Evolutionary conservation across 2,888 invertebrate genomes (phyloP), one percentile per base, ranked within the genome.

Genomic region (Drosophila rellima): DNA sequence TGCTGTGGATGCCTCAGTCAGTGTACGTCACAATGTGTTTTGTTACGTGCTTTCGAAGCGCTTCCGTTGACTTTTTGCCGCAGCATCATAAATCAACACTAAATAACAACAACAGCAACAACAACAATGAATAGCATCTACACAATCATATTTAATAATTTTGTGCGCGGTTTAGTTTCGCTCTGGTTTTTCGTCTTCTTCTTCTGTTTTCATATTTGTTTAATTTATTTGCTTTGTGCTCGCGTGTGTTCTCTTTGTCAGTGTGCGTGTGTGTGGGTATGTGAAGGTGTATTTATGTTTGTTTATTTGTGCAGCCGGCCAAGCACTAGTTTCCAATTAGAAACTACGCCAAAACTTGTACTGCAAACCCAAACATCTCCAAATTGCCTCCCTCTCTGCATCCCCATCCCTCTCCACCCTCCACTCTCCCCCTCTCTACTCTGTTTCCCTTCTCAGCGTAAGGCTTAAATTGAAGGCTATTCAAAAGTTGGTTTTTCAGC

Each of bases 11-110:
- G 15, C 37, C 40, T 40, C 39, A 17, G 18, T 40, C 39, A 39
- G 18, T 20, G 47, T 75, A 82, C 83, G 77, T 80, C 80, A 80
- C 68, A 74, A 47, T 73, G 39, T 65, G 69, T 79, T 68, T 63
- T 57, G 80, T 76, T 75, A 73, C 78, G 74, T 82, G 75, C 74
- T 66, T 61, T 56, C 33, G 13, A 42, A 62, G 62, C 70, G 84
- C 85, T 88, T 88, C 80, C 86, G 71, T 68, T 69, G 63, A 29
- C 62, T 64, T 86, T 80, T 89, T 82, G 88, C 82, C 84, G 84
- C 83, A 83, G 84, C 84, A 69, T 85, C 88, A 88, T 88, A 84
- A 84, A 88, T 89, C 88, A 88, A 68, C 78, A 78, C 74, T 69
- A 74, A 83, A 81, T 69, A 75, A 62, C 82, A 74, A 42, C 69